A percentile compares a stretch with the other conserved stretches of the same genome.
These are phyloP conservation scores for Acanthornis magna DNA, from an alignment of 2,797 vertebrate species.

Conservation along the genomic window DNA sequence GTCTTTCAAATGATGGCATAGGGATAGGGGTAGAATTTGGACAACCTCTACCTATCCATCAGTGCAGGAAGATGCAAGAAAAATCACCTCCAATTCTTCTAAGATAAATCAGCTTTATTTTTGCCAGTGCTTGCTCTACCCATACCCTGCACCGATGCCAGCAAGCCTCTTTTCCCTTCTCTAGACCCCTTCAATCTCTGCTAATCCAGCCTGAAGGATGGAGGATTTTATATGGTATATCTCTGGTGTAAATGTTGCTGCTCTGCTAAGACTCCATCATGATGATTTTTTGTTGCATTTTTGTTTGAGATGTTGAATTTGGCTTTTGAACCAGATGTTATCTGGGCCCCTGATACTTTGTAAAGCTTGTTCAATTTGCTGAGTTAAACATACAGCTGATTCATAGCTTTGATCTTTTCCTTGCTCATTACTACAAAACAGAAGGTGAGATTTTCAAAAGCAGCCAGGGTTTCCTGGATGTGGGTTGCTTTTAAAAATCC, in stretches of 20 bases:
- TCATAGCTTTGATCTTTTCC: constrained; percentile 6
- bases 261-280: neutral
- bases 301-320: neutral
- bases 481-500: neutral
- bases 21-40: neutral
- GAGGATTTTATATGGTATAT: neutral
- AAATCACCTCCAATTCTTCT: neutral
- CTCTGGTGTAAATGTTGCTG: neutral
- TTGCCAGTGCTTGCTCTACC: neutral
- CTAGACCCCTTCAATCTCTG: neutral
- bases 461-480: neutral
- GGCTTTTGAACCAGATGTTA: constrained; percentile 14
- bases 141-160: neutral
- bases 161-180: neutral
- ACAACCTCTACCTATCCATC: neutral
- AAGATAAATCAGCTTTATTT: neutral
- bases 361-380: constrained; percentile 20
- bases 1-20: neutral
- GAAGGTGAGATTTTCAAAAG: constrained; percentile 12
- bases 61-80: neutral
- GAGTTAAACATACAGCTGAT: constrained; percentile 10
- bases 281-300: neutral
- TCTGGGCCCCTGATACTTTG: neutral
- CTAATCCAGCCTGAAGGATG: neutral
- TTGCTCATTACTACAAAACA: constrained; percentile 9